These are phyloP conservation scores for Coelopa pilipes DNA, from an alignment of 2,888 invertebrate genomes.

Conservation along the genomic window DNA sequence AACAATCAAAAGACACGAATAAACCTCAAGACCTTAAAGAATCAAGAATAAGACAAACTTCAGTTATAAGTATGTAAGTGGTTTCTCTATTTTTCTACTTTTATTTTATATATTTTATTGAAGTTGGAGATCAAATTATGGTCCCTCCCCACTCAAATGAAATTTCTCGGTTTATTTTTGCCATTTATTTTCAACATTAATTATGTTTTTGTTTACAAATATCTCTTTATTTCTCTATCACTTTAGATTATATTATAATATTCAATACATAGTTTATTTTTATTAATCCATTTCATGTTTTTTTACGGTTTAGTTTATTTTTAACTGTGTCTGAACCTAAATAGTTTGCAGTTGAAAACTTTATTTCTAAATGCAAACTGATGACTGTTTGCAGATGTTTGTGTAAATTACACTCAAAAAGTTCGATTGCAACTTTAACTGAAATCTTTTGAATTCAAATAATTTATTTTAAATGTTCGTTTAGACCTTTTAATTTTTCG, in stretches of 20 bases:
- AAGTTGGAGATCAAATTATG: too few relatives aligned
- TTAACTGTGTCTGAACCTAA: neutral
- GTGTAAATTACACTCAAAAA: neutral
- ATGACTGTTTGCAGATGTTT: neutral
- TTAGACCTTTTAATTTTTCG: too few relatives aligned
- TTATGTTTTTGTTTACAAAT: conserved; percentile 38
- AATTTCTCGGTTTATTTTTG: conserved; percentile 32
- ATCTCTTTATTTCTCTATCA: conserved; percentile 34
- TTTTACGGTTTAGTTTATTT: conserved; percentile 13
- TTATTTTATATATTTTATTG: conserved; percentile 26
- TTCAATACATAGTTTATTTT: conserved; percentile 22
- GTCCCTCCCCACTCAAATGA: conserved; percentile 15
- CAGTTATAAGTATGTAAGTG: conserved; percentile 20
- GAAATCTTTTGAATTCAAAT: neutral
- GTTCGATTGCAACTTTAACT: neutral
- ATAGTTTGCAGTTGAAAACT: neutral
- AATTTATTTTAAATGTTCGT: neutral
- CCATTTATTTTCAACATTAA: conserved; percentile 43
- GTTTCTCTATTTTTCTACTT: conserved; percentile 14
- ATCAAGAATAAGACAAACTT: neutral
- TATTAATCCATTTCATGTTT: neutral
- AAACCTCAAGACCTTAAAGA: neutral
- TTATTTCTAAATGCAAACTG: neutral
- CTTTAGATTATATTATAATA: conserved; percentile 23
- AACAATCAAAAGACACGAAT: neutral